Conservation (phyloP, 2,797 vertebrate species). For the Adelosebastes latens region DNA sequence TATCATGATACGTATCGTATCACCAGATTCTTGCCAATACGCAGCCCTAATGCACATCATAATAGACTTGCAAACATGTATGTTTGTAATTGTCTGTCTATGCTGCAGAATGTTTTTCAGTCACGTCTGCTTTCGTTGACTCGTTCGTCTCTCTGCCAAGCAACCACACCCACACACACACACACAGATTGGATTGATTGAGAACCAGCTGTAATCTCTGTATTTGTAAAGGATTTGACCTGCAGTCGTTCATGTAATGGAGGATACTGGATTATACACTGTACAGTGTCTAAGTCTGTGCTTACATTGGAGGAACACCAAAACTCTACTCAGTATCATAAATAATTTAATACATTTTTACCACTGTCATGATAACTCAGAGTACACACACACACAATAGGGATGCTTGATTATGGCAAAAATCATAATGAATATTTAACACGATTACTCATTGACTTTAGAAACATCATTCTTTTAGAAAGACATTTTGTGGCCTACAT, state of each 20-base stretch:
- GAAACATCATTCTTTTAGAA: too few relatives aligned
- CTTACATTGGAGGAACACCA: neutral
- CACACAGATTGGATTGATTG: slow-evolving; percentile 34
- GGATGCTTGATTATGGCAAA: too few relatives aligned
- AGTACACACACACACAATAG: too few relatives aligned
- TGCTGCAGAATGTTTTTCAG: neutral
- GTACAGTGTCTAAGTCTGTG: slow-evolving; percentile 4
- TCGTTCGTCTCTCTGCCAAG: slow-evolving; percentile 1
- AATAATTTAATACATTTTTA: neutral
- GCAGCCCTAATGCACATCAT: neutral
- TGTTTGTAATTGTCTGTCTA: neutral
- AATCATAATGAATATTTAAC: too few relatives aligned
- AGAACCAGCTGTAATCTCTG: slow-evolving; percentile 54
- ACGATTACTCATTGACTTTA: too few relatives aligned
- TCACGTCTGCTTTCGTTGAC: neutral
- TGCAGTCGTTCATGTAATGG: slow-evolving; percentile 27
- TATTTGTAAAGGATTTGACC: slow-evolving; percentile 48
- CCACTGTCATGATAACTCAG: too few relatives aligned
- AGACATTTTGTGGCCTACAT: too few relatives aligned
- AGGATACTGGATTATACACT: slow-evolving; percentile 49
- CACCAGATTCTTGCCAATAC: too few relatives aligned
- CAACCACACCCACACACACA: too few relatives aligned
- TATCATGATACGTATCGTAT: too few relatives aligned
- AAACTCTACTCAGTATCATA: neutral
- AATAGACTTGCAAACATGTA: neutral